These are phyloP conservation scores for Mechanitis messenoides DNA, from an alignment of 2,888 invertebrate genomes.

Conservation along the genomic window DNA sequence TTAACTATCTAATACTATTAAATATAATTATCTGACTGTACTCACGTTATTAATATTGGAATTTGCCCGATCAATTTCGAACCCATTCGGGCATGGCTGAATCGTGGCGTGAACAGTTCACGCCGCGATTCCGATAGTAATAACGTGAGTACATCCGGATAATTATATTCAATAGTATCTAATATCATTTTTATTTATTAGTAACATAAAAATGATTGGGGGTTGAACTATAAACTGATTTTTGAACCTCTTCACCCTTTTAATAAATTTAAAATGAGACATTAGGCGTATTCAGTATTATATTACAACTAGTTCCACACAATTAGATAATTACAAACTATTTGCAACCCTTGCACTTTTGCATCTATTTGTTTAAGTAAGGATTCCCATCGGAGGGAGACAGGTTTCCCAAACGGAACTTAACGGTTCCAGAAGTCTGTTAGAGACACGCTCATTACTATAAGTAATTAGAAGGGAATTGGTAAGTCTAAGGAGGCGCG, in stretches of 20 bases:
- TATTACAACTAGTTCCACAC: constrained; percentile 61
- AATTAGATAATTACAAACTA: constrained; percentile 53
- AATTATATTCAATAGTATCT: not conserved
- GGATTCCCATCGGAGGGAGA: constrained; percentile 51
- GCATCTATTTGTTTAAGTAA: constrained; percentile 43
- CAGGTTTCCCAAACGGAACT: constrained; percentile 70
- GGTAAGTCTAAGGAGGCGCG: constrained; percentile 56
- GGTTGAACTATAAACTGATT: not conserved
- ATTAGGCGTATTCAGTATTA: constrained; percentile 31
- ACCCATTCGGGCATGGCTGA: no score
- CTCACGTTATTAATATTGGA: no score
- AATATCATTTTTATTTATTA: not conserved
- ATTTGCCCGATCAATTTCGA: no score
- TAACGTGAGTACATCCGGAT: no score
- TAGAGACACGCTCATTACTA: constrained; percentile 47
- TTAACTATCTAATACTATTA: not conserved
- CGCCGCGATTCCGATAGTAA: no score
- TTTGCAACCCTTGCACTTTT: constrained; percentile 71
- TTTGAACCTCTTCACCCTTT: constrained; percentile 7
- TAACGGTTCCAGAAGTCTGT: constrained; percentile 70
- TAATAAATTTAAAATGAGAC: constrained; percentile 27
- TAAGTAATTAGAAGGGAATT: constrained; percentile 56
- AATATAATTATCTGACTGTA: no score
- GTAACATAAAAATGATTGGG: not conserved
- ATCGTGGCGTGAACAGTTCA: no score